These are phyloP conservation scores for Tapirus indicus DNA, from an alignment of 2,797 vertebrate genomes.

Conservation along the genomic window DNA sequence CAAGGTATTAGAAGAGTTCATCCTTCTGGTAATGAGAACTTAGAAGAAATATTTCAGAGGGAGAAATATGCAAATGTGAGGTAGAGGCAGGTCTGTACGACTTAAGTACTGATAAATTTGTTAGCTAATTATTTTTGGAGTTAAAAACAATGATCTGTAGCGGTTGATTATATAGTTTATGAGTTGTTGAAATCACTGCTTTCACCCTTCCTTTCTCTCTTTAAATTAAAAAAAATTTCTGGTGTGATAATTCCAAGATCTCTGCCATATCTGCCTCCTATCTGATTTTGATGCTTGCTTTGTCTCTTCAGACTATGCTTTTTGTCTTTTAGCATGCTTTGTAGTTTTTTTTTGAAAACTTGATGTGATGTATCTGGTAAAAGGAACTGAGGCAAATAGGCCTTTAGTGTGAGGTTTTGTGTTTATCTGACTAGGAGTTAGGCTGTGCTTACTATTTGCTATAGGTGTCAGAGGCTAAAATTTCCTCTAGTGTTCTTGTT, in stretches of 20 bases:
- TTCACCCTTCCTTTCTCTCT: not conserved
- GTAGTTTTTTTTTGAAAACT: not conserved
- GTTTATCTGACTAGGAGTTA: not conserved
- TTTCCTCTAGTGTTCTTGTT: not conserved
- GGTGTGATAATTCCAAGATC: not conserved
- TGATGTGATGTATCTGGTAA: not conserved
- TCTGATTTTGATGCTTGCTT: not conserved
- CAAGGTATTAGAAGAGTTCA: not conserved
- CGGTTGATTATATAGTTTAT: not conserved
- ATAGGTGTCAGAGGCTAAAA: not conserved
- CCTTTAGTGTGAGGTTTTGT: not conserved
- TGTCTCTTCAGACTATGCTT: not conserved
- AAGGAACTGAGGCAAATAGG: not conserved
- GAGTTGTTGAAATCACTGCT: not conserved
- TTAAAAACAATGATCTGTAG: not conserved
- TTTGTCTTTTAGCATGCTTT: not conserved
- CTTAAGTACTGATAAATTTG: not conserved
- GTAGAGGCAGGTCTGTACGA: not conserved
- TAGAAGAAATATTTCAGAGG: not conserved
- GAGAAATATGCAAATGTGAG: not conserved
- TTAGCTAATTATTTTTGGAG: not conserved
- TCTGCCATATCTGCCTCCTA: not conserved
- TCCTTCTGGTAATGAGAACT: not conserved
- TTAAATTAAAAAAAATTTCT: not conserved
- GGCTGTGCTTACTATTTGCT: not conserved